Conservation (phyloP, 2,888 invertebrate genomes). For the Esperia sulphurella region DNA sequence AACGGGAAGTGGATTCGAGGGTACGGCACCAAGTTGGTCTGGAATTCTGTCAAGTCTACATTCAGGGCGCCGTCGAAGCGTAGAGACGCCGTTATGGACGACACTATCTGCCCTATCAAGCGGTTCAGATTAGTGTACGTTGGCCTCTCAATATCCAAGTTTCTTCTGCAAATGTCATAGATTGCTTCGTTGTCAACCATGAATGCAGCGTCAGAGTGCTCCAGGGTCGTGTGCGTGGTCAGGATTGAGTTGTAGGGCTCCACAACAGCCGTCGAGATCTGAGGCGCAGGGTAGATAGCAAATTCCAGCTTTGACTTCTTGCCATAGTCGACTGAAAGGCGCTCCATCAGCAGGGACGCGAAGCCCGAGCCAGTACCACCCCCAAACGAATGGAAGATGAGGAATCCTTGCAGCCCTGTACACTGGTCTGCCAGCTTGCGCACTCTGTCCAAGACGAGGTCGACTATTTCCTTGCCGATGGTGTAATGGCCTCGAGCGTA, state of each 20-base stretch:
- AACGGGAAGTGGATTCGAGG: constrained; percentile 97
- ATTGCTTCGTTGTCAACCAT: constrained; percentile 96
- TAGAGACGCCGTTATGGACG: constrained; percentile 93
- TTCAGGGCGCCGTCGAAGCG: constrained; percentile 95
- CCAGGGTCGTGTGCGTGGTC: constrained; percentile 95
- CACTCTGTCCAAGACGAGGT: constrained; percentile 91
- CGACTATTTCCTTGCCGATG: constrained; percentile 96
- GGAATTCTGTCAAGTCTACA: constrained; percentile 95
- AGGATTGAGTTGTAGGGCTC: constrained; percentile 98
- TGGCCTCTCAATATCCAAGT: constrained; percentile 95
- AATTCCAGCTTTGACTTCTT: constrained; percentile 97
- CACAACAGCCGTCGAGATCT: constrained; percentile 92
- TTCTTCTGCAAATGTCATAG: constrained; percentile 94
- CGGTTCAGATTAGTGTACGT: constrained; percentile 97
- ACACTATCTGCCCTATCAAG: constrained; percentile 96
- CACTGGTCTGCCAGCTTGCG: constrained; percentile 93
- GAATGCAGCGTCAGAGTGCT: constrained; percentile 97
- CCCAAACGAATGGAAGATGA: constrained; percentile 96
- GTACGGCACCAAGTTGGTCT: constrained; percentile 95
- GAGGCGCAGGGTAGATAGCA: constrained; percentile 96
- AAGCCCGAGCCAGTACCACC: constrained; percentile 97
- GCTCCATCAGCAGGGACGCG: constrained; percentile 96
- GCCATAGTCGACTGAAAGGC: constrained; percentile 95
- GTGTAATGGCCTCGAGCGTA: constrained; percentile 98
- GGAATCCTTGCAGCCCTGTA: constrained; percentile 93